Percentiles rank a stretch among this genome's conserved stretches.
Conservation (phyloP, 2,888 invertebrate species). For the Hedya salicella region DNA sequence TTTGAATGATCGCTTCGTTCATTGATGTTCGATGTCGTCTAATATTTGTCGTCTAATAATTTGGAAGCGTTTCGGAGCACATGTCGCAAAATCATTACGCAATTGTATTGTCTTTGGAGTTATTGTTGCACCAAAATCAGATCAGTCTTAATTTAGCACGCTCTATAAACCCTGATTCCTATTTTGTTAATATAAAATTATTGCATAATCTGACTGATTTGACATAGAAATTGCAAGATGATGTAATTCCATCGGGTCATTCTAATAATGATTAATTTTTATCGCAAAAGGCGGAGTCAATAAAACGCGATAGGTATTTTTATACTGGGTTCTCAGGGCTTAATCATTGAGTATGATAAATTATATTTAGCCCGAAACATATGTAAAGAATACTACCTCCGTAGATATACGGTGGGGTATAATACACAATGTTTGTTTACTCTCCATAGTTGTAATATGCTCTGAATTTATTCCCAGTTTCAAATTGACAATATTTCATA, state of each 20-base stretch:
- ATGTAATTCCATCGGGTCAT: conserved; percentile 57
- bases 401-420: no score
- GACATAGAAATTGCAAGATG: conserved; percentile 65
- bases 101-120: conserved; percentile 28
- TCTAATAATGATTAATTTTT: conserved; percentile 64
- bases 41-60: conserved; percentile 25
- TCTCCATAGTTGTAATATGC: no score
- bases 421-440: no score
- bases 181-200: conserved; percentile 30
- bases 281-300: no score
- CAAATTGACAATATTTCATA: no score
- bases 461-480: no score
- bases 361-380: no score
- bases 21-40: conserved; percentile 47
- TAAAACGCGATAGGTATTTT: no score
- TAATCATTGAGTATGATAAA: no score
- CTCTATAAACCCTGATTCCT: conserved; percentile 39
- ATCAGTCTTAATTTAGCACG: conserved; percentile 36
- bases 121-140: conserved; percentile 31
- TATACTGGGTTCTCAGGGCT: no score
- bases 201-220: conserved; percentile 34
- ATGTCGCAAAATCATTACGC: conserved; percentile 36
- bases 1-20: conserved; percentile 55
- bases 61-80: conserved; percentile 18
- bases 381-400: no score